Evolutionary conservation across 2,888 invertebrate species (phyloP).

Genomic region (Apotomis betuletana): DNA sequence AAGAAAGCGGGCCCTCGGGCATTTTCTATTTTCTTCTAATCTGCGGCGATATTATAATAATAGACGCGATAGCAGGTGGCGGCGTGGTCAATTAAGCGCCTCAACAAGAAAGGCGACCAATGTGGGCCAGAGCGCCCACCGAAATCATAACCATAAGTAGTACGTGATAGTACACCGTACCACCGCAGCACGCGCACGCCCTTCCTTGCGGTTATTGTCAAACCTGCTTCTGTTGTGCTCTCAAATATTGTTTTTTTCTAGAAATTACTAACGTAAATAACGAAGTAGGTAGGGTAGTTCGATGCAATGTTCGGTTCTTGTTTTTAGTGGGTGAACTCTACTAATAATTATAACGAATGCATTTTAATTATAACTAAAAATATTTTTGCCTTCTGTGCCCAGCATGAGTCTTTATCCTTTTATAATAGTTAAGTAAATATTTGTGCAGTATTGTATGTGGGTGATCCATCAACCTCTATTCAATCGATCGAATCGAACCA

Average conservation of each 20-base stretch:
- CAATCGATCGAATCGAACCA: constrained; percentile 6
- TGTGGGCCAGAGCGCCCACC: constrained; percentile 62
- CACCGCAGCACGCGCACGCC: constrained; percentile 38
- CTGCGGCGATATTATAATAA: constrained; percentile 75
- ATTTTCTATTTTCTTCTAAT: constrained; percentile 79
- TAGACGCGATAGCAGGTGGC: constrained; percentile 62
- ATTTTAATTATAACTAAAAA: too few species aligned
- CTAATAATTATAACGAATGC: too few species aligned
- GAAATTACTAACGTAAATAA: too few species aligned
- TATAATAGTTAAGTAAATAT: too few species aligned
- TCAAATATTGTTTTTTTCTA: constrained; percentile 1
- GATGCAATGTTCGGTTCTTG: too few species aligned
- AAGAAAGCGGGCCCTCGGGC: constrained; percentile 77
- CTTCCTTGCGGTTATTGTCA: constrained; percentile 39
- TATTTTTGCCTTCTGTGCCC: too few species aligned
- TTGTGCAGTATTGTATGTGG: too few species aligned
- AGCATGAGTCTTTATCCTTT: too few species aligned
- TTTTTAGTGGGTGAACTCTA: too few species aligned
- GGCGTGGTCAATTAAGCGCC: constrained; percentile 71
- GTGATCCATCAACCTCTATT: background rate
- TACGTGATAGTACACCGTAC: constrained; percentile 34
- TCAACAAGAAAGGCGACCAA: constrained; percentile 57
- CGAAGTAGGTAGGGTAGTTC: too few species aligned
- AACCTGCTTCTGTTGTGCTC: constrained; percentile 14
- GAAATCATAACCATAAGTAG: constrained; percentile 53